These are phyloP conservation scores for Cuniculus paca DNA, from an alignment of 2,797 vertebrate species.

Conservation along the genomic window DNA sequence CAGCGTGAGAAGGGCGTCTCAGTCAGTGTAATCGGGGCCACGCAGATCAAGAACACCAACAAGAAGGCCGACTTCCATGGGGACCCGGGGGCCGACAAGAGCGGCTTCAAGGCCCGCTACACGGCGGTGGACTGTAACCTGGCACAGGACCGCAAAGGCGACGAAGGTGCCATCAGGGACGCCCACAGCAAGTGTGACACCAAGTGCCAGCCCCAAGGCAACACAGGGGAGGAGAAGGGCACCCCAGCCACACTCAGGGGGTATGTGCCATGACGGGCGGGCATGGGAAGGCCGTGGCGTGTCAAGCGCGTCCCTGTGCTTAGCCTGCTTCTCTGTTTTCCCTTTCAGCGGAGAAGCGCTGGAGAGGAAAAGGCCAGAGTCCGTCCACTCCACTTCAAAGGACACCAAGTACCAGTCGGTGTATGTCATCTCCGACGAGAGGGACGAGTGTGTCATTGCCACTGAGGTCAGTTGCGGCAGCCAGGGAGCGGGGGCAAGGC, in stretches of 20 bases:
- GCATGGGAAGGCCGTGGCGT: not conserved
- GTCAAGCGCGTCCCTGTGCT: not conserved
- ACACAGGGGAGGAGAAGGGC: slow-evolving; percentile 92
- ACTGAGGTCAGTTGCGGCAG: slow-evolving; percentile 93
- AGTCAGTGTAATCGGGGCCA: slow-evolving; percentile 92
- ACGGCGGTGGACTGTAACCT: slow-evolving; percentile 97
- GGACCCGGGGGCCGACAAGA: slow-evolving; percentile 93
- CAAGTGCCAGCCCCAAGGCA: slow-evolving; percentile 93
- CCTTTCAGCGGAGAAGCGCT: slow-evolving; percentile 90
- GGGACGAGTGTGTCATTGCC: slow-evolving; percentile 99
- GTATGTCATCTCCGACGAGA: slow-evolving; percentile 98
- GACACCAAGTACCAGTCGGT: slow-evolving; percentile 99
- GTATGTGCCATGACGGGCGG: slow-evolving; percentile 85
- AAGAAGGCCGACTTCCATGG: slow-evolving; percentile 97
- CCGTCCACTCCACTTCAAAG: slow-evolving; percentile 91
- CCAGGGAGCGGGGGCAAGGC: not conserved
- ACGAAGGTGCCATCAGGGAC: slow-evolving; percentile 91
- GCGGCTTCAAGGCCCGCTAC: slow-evolving; percentile 95
- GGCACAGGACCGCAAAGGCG: slow-evolving; percentile 94
- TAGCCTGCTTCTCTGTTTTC: slow-evolving; percentile 46
- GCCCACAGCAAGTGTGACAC: slow-evolving; percentile 89
- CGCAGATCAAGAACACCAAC: slow-evolving; percentile 98
- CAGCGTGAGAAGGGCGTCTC: slow-evolving; percentile 96
- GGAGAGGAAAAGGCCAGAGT: slow-evolving; percentile 93
- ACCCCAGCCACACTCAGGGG: slow-evolving; percentile 92